Evolutionary conservation across 2,888 invertebrate genomes (phyloP), one percentile per base, ranked within the genome.

Genomic region (Parnassius glacialis): DNA sequence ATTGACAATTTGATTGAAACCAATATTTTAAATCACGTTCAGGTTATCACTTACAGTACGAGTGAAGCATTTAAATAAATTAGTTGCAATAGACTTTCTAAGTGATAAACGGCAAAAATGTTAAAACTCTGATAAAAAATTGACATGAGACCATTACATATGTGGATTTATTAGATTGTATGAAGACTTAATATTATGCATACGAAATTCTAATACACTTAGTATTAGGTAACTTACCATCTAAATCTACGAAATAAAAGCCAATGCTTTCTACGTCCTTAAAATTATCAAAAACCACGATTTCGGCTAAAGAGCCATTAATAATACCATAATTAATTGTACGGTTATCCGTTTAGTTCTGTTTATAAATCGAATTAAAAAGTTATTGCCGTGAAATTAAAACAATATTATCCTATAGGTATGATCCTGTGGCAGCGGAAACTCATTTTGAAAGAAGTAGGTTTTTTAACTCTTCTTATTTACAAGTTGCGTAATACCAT

Each of bases 11-110:
- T 34, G 1, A 16, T 52, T 61, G 10, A 50, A 34, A 34, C 34
- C 10, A 25, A 13, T 43, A 11, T 43, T 43, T 43, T 11, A 11
- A 43, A 43, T 47, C 11, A 54, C 16, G 61, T 67, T 70, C 62
- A 69, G 64, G 68, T 65, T 56, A 62, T 34, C 63, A 70, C 70
- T 68, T 68, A 72, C 64, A 70, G 70, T 72, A 66, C 59, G 59
- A 69, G 62, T 48, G 48, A 13, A 48, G 48, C 10, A 48, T 13
- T 48, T 2, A 16, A 13, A 13, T 34, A 52, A 52, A 52, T 57
- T 66, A 65, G 10, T 25, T 45, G 12, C 11, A 12, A 47, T 34
- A 47, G 13, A 48, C 2, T 7, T 47, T 9, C 9, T 67, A 65
- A 58, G 51, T 59, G 64, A 64, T 68, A 58, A 41, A 41, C 52